Conservation (phyloP, 2,888 invertebrate genomes). For the Luffia ferchaultella region DNA sequence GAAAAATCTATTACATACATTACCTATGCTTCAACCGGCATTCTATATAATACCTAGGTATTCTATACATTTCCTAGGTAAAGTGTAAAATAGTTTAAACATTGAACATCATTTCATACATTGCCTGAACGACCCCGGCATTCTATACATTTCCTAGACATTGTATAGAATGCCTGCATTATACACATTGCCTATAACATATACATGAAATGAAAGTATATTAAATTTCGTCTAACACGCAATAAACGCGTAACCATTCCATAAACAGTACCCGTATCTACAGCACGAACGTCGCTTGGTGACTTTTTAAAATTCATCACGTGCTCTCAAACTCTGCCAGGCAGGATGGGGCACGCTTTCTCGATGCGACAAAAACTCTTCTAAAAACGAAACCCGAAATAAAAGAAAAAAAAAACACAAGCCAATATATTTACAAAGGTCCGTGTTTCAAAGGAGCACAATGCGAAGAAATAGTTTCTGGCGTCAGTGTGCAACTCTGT, state of each 20-base stretch:
- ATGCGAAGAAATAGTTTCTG: slow-evolving; percentile 46
- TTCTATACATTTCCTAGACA: too few relatives aligned
- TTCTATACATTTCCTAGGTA: too few relatives aligned
- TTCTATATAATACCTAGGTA: too few relatives aligned
- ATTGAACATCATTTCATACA: too few relatives aligned
- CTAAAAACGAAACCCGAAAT: slow-evolving; percentile 28
- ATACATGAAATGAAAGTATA: too few relatives aligned
- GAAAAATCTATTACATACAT: too few relatives aligned
- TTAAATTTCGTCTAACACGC: too few relatives aligned
- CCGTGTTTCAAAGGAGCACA: slow-evolving; percentile 41
- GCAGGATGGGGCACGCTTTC: slow-evolving; percentile 41
- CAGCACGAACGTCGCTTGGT: not conserved
- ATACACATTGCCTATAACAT: too few relatives aligned
- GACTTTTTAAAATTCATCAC: slow-evolving; percentile 58
- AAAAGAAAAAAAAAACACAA: slow-evolving; percentile 32
- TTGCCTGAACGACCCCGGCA: too few relatives aligned
- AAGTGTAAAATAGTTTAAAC: too few relatives aligned
- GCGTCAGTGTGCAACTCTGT: slow-evolving; percentile 28
- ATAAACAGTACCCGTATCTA: slow-evolving; percentile 9
- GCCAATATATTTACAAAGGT: slow-evolving; percentile 46
- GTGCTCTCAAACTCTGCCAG: slow-evolving; percentile 33
- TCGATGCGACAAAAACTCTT: slow-evolving; percentile 16
- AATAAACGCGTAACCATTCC: not conserved
- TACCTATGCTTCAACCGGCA: too few relatives aligned
- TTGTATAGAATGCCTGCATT: too few relatives aligned